Percentiles rank a stretch among this genome's conserved stretches.
Conservation (phyloP, 2,888 invertebrate species). For the Pseudococcus longispinus region DNA sequence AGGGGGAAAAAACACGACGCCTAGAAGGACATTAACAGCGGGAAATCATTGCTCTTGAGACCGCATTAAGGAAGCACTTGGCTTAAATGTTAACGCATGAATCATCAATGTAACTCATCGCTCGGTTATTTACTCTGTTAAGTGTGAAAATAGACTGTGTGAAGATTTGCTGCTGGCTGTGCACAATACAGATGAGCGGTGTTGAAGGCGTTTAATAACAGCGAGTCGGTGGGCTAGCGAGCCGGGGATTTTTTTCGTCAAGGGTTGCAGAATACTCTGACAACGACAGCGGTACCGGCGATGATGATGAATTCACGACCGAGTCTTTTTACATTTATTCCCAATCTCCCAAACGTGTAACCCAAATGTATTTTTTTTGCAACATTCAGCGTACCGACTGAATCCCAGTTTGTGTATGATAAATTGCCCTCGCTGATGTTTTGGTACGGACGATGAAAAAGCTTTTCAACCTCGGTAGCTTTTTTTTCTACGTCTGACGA, state of each 20-base stretch:
- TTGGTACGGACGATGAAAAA: not conserved
- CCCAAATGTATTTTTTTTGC: not conserved
- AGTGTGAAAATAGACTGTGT: slow-evolving; percentile 48
- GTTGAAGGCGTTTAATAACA: not conserved
- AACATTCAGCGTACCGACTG: not conserved
- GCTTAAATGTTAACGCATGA: slow-evolving; percentile 33
- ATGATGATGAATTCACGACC: slow-evolving; percentile 25
- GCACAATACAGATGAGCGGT: not conserved
- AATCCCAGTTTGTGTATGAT: not conserved
- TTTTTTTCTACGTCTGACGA: not conserved
- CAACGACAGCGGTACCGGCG: not conserved
- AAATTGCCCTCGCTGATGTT: not conserved
- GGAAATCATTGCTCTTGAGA: slow-evolving; percentile 38
- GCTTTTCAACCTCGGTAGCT: not conserved
- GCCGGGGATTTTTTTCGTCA: not conserved
- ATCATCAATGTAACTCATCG: slow-evolving; percentile 49
- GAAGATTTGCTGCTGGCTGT: not conserved
- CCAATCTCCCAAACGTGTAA: slow-evolving; percentile 7
- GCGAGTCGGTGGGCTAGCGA: not conserved
- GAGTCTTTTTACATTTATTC: not conserved
- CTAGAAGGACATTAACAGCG: slow-evolving; percentile 35
- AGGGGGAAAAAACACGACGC: slow-evolving; percentile 22
- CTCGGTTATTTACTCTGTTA: slow-evolving; percentile 47
- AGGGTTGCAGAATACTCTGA: not conserved
- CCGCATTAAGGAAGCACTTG: slow-evolving; percentile 34